Conservation (phyloP, 2,797 vertebrate genomes). For the Ataeniobius toweri region DNA sequence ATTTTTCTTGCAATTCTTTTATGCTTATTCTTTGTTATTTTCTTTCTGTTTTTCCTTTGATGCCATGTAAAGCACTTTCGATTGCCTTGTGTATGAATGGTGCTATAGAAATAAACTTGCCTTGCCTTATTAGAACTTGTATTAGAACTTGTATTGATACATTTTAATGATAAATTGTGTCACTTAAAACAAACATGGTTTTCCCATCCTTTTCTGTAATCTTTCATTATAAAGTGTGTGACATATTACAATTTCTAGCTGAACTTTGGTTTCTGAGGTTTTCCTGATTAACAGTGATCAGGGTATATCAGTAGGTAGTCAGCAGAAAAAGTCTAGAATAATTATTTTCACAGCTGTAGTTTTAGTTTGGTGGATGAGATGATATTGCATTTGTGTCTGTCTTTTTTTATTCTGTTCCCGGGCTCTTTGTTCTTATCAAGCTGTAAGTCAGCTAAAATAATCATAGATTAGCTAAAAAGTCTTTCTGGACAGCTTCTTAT, state of each 20-base stretch:
- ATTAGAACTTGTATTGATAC: neutral
- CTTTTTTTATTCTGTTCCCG: too few relatives aligned
- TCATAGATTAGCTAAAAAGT: neutral
- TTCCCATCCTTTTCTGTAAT: neutral
- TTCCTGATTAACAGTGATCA: neutral
- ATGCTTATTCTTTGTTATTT: neutral
- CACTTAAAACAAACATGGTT: neutral
- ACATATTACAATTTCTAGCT: neutral
- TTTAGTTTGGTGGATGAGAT: neutral
- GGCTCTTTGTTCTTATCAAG: too few relatives aligned
- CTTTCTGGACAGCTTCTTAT: neutral
- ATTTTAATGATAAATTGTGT: too few relatives aligned
- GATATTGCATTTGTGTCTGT: neutral
- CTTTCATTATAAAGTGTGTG: too few relatives aligned
- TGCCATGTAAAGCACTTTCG: neutral
- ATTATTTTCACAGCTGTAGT: neutral
- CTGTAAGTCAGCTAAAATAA: neutral
- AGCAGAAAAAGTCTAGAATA: neutral
- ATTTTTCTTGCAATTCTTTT: neutral
- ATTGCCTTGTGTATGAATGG: neutral
- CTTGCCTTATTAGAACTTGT: neutral
- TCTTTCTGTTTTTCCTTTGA: neutral
- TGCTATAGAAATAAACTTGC: neutral
- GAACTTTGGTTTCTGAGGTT: neutral
- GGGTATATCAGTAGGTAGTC: neutral